Evolutionary conservation across 1,140 invertebrate species (phyloP).

Genomic region (Yoshiicerus persimilis): DNA sequence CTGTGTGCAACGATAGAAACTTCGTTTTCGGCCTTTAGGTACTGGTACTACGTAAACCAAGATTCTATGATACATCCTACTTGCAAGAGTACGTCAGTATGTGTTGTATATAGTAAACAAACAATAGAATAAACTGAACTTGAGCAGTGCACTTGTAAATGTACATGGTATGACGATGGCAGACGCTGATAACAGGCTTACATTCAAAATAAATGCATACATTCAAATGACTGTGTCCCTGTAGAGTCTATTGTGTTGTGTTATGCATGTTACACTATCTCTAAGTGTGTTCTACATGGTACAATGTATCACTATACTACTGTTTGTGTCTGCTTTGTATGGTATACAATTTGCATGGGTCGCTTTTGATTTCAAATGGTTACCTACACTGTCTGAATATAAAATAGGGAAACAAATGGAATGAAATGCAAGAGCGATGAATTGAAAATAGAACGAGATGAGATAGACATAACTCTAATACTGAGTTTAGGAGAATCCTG

Average conservation of each 20-base stretch:
- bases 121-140: neutral
- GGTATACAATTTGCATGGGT: neutral
- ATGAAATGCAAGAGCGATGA: conserved; percentile 30
- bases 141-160: neutral
- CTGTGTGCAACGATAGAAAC: too few species aligned
- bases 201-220: neutral
- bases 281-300: neutral
- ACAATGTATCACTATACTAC: neutral
- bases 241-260: neutral
- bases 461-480: conserved; percentile 10
- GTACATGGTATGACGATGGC: neutral
- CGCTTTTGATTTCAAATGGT: neutral
- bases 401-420: conserved; percentile 11
- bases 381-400: neutral
- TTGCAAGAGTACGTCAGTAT: too few species aligned
- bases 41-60: too few species aligned
- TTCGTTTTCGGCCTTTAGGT: too few species aligned
- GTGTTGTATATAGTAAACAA: too few species aligned
- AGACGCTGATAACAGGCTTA: neutral
- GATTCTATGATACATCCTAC: too few species aligned
- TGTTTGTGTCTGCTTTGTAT: too few species aligned
- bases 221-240: neutral
- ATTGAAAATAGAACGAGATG: conserved; percentile 26
- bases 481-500: neutral
- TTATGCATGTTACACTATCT: neutral